Base-by-base conservation (phyloP, 2,113 vertebrate genomes). In the Atlantisia rogersi region DNA sequence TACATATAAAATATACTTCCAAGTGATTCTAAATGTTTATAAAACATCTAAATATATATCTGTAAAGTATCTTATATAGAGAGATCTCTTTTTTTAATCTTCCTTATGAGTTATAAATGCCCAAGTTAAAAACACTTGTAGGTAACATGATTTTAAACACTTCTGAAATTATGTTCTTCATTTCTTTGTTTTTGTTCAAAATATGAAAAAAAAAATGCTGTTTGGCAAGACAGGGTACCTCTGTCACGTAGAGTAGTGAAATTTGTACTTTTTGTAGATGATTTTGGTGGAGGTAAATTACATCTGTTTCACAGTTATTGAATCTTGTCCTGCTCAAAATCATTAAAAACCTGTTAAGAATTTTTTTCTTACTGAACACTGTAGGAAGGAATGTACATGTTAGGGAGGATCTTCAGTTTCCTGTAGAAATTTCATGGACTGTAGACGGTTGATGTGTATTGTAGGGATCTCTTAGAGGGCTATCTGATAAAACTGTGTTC, bases 401-500 rank as follows among this genome's bases (percentile, higher is more conserved):
- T 81, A 26, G 15, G 26, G 58, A 82, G 10, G 10, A 69, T 75
- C 16, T 82, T 90, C 55, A 78, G n/a, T 91, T 96, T 94, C 35
- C 48, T 64, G 44, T 64, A 88, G 25, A 91, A 87, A 94, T 95
- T 88, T 90, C 58, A 90, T 24, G 29, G 60, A 13, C 25, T 90
- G 60, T 28, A 92, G 14, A 25, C 17, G 96, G 95, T 20, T n/a
- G 11, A 79, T 96, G 63, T 70, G 28, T 81, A 50, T 82, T 97
- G 70, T 55, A 64, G 39, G 74, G 90, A 83, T 94, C 24, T 94
- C 46, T 95, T 82, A 85, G 48, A 85, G 37, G 32, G 52, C 58
- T 95, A 65, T 90, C 39, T 86, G 63, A 82, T 74, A 95, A 94
- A 70, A 76, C 9, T 87, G 35, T 20, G 3, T 86, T 84, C 5